Percentiles rank a stretch among this genome's conserved stretches.
phyloP scores from a whole-genome alignment of 1,140 invertebrate genomes.

The Cardiocondyla obscurior region DNA sequence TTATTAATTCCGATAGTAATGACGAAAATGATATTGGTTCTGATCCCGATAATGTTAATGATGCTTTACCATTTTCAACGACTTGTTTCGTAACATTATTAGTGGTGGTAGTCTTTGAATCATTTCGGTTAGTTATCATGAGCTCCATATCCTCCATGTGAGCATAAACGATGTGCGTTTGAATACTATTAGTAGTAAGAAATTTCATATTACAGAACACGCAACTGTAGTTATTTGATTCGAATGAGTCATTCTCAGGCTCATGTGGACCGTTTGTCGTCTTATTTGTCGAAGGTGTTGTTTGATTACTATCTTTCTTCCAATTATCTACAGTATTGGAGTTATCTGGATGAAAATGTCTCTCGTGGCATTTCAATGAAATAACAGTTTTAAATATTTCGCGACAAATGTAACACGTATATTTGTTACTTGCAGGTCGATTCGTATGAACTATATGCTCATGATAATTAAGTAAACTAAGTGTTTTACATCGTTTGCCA shows the following conservation, averaged over 20 bases:
- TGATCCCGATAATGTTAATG: not conserved
- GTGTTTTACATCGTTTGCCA: slow-evolving; percentile 52
- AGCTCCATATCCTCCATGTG: slow-evolving; percentile 9
- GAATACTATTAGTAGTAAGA: not conserved
- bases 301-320: not conserved
- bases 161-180: not conserved
- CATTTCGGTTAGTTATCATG: not conserved
- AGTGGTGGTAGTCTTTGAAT: not conserved
- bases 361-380: slow-evolving; percentile 65
- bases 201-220: slow-evolving; percentile 17
- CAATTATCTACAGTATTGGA: not conserved
- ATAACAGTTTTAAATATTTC: slow-evolving; percentile 60
- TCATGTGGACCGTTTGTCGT: not conserved
- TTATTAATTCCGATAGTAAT: too few species aligned
- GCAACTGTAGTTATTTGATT: not conserved
- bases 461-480: slow-evolving; percentile 56
- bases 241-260: not conserved
- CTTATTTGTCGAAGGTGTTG: not conserved
- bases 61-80: not conserved
- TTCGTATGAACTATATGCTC: slow-evolving; percentile 54
- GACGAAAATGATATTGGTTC: too few species aligned
- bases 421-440: not conserved
- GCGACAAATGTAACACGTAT: slow-evolving; percentile 61
- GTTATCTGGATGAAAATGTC: slow-evolving; percentile 59
- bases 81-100: not conserved